A percentile compares a stretch with the other conserved stretches of the same genome.
These are phyloP conservation scores for Monopterus albus DNA, from an alignment of 2,113 vertebrate species.

Conservation along the genomic window DNA sequence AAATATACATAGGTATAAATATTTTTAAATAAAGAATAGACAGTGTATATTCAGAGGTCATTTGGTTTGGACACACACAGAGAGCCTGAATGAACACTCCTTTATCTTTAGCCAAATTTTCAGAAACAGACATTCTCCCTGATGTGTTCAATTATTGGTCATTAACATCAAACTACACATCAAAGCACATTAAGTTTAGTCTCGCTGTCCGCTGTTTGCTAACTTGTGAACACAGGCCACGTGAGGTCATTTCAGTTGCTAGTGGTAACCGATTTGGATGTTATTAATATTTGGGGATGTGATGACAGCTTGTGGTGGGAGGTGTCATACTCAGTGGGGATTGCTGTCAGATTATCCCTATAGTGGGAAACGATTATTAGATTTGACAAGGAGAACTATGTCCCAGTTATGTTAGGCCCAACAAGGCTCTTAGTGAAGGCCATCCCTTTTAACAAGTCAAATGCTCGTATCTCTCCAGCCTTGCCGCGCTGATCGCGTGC, in stretches of 20 bases:
- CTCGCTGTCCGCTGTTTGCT: slow-evolving; percentile 55
- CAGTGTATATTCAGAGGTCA: slow-evolving; percentile 51
- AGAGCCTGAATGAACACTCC: slow-evolving; percentile 24
- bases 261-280: slow-evolving; percentile 59
- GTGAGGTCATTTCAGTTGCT: slow-evolving; percentile 52
- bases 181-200: slow-evolving; percentile 41
- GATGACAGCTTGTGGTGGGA: slow-evolving; percentile 56
- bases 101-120: slow-evolving; percentile 54
- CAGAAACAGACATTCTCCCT: slow-evolving; percentile 32
- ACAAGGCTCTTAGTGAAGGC: slow-evolving; percentile 75
- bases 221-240: slow-evolving; percentile 19
- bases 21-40: slow-evolving; percentile 12
- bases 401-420: slow-evolving; percentile 83
- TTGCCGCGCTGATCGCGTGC: slow-evolving; percentile 58
- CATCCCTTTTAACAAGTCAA: slow-evolving; percentile 81
- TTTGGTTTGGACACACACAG: slow-evolving; percentile 48
- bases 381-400: slow-evolving; percentile 81
- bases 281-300: slow-evolving; percentile 63
- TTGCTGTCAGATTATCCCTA: slow-evolving; percentile 78
- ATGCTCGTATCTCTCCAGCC: slow-evolving; percentile 65
- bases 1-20: background rate
- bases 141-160: slow-evolving; percentile 44
- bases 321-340: slow-evolving; percentile 56
- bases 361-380: slow-evolving; percentile 80
- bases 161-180: slow-evolving; percentile 70